Evolutionary conservation across 2,888 invertebrate genomes (phyloP).

Genomic region (Zygaena filipendulae): DNA sequence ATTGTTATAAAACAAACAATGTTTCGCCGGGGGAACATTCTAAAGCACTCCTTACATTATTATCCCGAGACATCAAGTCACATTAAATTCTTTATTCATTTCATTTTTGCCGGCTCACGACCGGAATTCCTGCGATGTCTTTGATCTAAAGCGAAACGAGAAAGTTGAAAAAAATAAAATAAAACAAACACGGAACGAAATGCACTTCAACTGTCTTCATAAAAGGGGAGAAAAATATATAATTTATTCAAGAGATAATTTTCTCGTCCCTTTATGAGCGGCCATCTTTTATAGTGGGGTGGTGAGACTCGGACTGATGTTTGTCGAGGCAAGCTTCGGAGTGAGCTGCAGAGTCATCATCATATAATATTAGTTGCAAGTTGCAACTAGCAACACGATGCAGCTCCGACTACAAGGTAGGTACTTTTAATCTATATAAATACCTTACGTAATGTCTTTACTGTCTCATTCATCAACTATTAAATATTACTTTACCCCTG

Average conservation of each 20-base stretch:
- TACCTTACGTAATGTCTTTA: too few relatives aligned
- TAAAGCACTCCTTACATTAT: constrained; percentile 55
- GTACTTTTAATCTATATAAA: too few relatives aligned
- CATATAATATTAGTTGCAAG: too few relatives aligned
- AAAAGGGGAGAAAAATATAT: constrained; percentile 63
- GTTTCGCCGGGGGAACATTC: constrained; percentile 39
- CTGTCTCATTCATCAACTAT: too few relatives aligned
- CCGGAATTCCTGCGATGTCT: constrained; percentile 55
- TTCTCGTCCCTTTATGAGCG: constrained; percentile 57
- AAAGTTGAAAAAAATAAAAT: too few relatives aligned
- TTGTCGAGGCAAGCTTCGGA: too few relatives aligned
- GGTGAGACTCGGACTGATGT: constrained; percentile 48
- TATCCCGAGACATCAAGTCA: constrained; percentile 59
- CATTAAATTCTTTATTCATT: constrained; percentile 63
- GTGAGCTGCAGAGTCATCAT: too few relatives aligned
- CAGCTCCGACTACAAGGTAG: too few relatives aligned
- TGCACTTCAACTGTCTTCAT: constrained; percentile 66
- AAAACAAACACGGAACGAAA: constrained; percentile 60
- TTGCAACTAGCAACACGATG: too few relatives aligned
- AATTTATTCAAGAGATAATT: constrained; percentile 69
- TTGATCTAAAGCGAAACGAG: constrained; percentile 56
- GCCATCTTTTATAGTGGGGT: constrained; percentile 49
- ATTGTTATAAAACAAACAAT: constrained; percentile 50
- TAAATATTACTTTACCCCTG: too few relatives aligned
- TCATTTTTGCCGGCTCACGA: constrained; percentile 56